phyloP scores from a whole-genome alignment of 2,888 invertebrate genomes.

The Volucella inanis region DNA sequence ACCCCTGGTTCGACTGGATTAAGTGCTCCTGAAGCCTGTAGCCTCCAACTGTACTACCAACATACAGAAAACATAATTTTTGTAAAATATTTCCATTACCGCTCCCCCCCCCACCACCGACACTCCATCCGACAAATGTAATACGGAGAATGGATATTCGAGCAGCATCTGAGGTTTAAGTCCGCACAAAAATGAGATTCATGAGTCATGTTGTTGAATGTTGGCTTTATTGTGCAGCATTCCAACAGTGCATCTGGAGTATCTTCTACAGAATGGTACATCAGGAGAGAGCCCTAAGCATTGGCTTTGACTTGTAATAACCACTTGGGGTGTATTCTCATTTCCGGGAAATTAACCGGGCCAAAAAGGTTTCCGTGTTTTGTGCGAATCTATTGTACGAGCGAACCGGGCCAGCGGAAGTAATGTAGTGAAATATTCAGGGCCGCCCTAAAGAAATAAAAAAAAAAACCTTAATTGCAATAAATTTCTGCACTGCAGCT shows the following conservation, averaged over 20 bases:
- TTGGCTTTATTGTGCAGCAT: slow-evolving; percentile 34
- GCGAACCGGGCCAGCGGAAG: slow-evolving; percentile 13
- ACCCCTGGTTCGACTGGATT: slow-evolving; percentile 60
- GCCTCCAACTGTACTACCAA: slow-evolving; percentile 26
- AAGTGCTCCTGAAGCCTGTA: slow-evolving; percentile 38
- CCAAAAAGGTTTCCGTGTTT: slow-evolving; percentile 36
- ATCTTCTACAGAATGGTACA: slow-evolving; percentile 2
- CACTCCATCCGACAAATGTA: not conserved
- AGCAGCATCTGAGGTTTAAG: slow-evolving; percentile 59
- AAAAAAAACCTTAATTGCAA: not conserved
- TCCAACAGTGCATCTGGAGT: not conserved
- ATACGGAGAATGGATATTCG: not conserved
- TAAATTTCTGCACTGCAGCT: slow-evolving; percentile 1
- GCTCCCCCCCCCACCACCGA: not conserved
- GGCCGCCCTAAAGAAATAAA: not conserved
- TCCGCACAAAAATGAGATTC: slow-evolving; percentile 57
- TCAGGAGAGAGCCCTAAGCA: slow-evolving; percentile 1
- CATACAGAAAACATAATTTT: slow-evolving; percentile 57
- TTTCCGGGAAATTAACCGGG: slow-evolving; percentile 69
- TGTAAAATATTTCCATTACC: slow-evolving; percentile 55
- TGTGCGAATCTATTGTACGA: slow-evolving; percentile 15
- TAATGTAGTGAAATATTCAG: slow-evolving; percentile 21
- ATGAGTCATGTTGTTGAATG: slow-evolving; percentile 42
- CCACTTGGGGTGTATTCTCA: slow-evolving; percentile 58
- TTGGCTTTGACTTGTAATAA: slow-evolving; percentile 60